Evolutionary conservation across 2,797 vertebrate species (phyloP).

Genomic region (Pipistrellus kuhlii): DNA sequence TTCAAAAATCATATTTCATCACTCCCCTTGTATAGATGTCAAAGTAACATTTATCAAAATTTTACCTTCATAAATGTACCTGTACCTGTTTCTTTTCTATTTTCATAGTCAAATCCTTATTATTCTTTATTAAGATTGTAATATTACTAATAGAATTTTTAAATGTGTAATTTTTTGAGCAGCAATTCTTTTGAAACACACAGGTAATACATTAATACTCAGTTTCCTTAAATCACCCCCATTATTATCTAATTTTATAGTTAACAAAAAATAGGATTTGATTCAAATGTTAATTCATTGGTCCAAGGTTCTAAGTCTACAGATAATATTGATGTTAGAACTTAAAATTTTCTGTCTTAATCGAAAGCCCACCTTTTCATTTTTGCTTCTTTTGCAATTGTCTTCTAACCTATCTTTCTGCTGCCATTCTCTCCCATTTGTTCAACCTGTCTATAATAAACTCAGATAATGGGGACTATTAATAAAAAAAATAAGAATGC

Average conservation of each 20-base stretch:
- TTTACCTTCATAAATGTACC: not conserved
- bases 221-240: not conserved
- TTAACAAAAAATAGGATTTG: not conserved
- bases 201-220: not conserved
- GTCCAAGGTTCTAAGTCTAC: not conserved
- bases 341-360: constrained; percentile 7
- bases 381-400: not conserved
- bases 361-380: not conserved
- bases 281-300: not conserved
- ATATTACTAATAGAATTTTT: not conserved
- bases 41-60: not conserved
- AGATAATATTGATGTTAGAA: not conserved
- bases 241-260: not conserved
- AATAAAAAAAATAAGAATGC: not conserved
- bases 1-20: not conserved
- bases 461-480: not conserved
- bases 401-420: not conserved
- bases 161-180: not conserved
- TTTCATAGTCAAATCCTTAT: not conserved
- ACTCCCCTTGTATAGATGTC: not conserved
- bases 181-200: not conserved
- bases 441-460: not conserved
- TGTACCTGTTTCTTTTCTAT: not conserved
- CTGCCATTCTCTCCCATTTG: not conserved
- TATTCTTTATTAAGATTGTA: not conserved